Evolutionary conservation across 2,888 invertebrate genomes (phyloP).

Genomic region (Brachypterus glaber): DNA sequence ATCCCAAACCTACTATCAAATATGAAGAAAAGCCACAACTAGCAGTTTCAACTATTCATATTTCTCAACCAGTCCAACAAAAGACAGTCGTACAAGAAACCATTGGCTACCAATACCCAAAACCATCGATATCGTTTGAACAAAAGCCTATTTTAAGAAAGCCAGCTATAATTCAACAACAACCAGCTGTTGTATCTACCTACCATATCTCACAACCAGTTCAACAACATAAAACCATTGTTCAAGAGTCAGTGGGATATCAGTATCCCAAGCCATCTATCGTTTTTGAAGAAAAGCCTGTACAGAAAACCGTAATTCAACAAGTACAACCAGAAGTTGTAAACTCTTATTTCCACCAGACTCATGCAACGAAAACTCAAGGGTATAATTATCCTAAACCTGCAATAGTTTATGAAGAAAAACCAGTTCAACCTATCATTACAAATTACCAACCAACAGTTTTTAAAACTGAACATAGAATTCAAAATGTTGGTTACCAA

Average conservation of each 20-base stretch:
- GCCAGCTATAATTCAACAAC: constrained; percentile 5
- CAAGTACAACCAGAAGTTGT: constrained; percentile 13
- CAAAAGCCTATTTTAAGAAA: constrained; percentile 29
- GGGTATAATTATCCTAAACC: constrained; percentile 36
- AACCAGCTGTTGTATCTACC: constrained; percentile 3
- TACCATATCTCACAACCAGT: constrained; percentile 9
- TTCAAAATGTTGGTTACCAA: constrained; percentile 9
- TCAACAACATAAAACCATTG: no score
- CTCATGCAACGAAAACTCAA: constrained; percentile 22
- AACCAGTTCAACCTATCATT: constrained; percentile 10
- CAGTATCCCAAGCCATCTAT: constrained; percentile 30
- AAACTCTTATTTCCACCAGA: constrained; percentile 12
- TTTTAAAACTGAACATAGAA: constrained; percentile 9
- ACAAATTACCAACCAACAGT: constrained; percentile 11
- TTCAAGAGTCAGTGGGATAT: constrained; percentile 26
- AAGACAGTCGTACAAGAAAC: constrained; percentile 3
- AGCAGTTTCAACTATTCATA: constrained; percentile 20
- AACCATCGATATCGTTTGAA: constrained; percentile 35
- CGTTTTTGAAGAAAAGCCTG: constrained; percentile 36
- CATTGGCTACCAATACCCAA: constrained; percentile 33
- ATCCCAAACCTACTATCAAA: constrained; percentile 26
- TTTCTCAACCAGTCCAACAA: constrained; percentile 9
- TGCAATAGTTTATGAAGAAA: constrained; percentile 18
- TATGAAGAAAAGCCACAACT: constrained; percentile 33
- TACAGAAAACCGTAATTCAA: constrained; percentile 1